phyloP scores from a whole-genome alignment of 2,797 vertebrate species.

The Chromis chromis region DNA sequence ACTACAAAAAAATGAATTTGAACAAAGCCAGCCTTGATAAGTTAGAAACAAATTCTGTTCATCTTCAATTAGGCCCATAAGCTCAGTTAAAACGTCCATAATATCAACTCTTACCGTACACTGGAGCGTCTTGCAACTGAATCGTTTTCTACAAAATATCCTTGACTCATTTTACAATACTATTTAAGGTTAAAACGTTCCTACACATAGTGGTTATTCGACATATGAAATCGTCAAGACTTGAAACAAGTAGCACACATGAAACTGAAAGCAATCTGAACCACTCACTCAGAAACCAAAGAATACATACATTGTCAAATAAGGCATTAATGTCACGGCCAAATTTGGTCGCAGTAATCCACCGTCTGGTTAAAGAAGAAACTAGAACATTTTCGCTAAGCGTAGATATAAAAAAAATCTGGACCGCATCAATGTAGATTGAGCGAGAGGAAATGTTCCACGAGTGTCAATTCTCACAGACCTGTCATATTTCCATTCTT shows the following conservation, averaged over 20 bases:
- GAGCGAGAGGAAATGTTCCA: conserved; percentile 67
- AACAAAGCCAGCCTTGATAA: background rate
- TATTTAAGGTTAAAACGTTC: conserved; percentile 13
- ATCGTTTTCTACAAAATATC: conserved; percentile 4
- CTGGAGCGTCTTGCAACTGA: background rate
- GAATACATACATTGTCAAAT: conserved; percentile 75
- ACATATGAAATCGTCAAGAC: conserved; percentile 22
- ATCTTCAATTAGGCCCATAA: background rate
- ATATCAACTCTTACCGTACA: conserved; percentile 12
- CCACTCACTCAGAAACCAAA: conserved; percentile 69
- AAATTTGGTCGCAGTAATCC: conserved; percentile 69
- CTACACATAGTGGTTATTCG: background rate
- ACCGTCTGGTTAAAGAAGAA: conserved; percentile 39
- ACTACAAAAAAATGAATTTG: too few species aligned
- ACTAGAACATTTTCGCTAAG: conserved; percentile 58
- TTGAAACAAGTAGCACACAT: conserved; percentile 18
- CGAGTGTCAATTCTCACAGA: conserved; percentile 69
- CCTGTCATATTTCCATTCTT: conserved; percentile 83
- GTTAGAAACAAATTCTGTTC: background rate
- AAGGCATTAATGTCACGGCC: conserved; percentile 72
- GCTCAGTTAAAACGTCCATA: background rate
- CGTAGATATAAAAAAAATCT: conserved; percentile 26
- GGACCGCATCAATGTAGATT: conserved; percentile 42
- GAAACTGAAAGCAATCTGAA: conserved; percentile 38
- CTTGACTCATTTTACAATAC: conserved; percentile 13